These are phyloP conservation scores for Salmo trutta DNA, from an alignment of 2,797 vertebrate genomes.

Conservation along the genomic window DNA sequence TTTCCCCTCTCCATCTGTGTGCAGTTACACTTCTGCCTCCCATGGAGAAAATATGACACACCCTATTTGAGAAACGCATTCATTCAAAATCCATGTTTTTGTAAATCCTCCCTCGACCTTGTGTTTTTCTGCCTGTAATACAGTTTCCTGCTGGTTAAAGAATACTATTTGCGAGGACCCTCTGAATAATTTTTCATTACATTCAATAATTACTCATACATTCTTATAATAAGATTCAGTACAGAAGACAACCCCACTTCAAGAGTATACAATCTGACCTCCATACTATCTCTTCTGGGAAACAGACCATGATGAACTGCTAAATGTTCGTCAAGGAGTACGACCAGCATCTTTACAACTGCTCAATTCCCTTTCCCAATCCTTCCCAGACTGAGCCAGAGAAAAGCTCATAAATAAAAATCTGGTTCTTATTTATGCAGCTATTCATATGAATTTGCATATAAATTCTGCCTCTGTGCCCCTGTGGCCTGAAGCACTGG, in stretches of 20 bases:
- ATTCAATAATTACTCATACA: background rate
- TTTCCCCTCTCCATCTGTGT: background rate
- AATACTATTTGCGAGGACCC: background rate
- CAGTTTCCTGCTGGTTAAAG: background rate
- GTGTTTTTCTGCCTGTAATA: background rate
- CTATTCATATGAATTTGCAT: constrained; percentile 63
- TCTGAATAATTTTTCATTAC: background rate
- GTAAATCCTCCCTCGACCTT: background rate
- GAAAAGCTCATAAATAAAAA: constrained; percentile 56
- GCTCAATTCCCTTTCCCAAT: constrained; percentile 16
- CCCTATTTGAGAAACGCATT: background rate
- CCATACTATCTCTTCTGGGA: background rate
- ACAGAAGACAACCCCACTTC: background rate
- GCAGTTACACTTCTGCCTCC: background rate
- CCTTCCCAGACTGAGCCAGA: constrained; percentile 24
- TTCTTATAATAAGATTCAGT: background rate
- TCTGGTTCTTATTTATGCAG: constrained; percentile 53
- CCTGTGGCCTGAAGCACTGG: constrained; percentile 18
- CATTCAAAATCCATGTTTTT: constrained; percentile 13
- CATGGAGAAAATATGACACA: background rate
- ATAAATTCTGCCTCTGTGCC: constrained; percentile 37
- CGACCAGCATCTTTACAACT: background rate
- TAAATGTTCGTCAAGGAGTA: background rate
- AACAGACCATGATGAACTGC: background rate
- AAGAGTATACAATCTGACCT: too few relatives aligned